Percentiles rank a stretch among this genome's conserved stretches.
These are phyloP conservation scores for Sebastes flavidus DNA, from an alignment of 2,797 vertebrate species.

Conservation along the genomic window DNA sequence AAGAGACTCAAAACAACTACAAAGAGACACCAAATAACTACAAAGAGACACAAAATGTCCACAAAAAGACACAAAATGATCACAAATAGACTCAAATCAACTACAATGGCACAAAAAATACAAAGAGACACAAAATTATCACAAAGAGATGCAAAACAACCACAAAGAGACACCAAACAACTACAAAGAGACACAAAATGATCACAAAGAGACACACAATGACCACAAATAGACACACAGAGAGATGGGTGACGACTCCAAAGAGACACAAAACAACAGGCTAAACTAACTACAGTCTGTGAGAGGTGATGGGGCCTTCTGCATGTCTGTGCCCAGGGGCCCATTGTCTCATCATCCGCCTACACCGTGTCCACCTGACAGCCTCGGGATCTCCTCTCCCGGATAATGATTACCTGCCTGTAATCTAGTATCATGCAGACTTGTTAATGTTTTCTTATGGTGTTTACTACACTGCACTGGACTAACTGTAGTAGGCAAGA, in stretches of 20 bases:
- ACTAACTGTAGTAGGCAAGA: not conserved
- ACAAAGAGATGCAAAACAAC: not conserved
- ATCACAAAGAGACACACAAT: not conserved
- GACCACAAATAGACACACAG: not conserved
- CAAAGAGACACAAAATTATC: not conserved
- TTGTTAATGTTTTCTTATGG: slow-evolving; percentile 46
- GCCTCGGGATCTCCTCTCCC: not conserved
- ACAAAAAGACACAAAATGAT: too few relatives aligned
- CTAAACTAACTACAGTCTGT: not conserved
- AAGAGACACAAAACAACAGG: not conserved
- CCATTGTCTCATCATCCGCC: not conserved
- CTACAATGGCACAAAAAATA: not conserved
- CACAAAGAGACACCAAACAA: not conserved
- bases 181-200: too few relatives aligned
- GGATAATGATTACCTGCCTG: slow-evolving; percentile 40
- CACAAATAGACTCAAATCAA: too few relatives aligned
- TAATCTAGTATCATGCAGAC: not conserved
- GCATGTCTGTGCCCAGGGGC: not conserved
- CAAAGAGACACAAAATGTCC: too few relatives aligned
- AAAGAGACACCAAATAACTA: too few relatives aligned
- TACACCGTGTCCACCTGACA: not conserved
- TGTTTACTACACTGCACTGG: not conserved
- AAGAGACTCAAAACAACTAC: too few relatives aligned
- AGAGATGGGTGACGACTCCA: not conserved
- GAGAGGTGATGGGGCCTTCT: not conserved